A percentile compares a stretch with the other conserved stretches of the same genome.
Evolutionary conservation across 1,140 invertebrate species (phyloP).

Genomic region (Scylla paramamosain): DNA sequence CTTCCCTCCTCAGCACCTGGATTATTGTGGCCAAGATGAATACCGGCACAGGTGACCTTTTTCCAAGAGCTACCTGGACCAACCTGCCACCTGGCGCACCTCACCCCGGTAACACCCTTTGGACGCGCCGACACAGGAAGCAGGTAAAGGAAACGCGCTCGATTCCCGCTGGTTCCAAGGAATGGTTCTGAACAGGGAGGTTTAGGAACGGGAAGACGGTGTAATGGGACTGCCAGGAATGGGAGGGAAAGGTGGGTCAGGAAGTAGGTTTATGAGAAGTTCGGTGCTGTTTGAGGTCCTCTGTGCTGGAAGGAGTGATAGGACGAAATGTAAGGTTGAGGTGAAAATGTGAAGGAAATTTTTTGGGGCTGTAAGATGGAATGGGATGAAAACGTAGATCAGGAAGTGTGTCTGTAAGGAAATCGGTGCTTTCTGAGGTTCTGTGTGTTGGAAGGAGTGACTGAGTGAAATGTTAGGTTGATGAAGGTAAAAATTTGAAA

Average conservation of each 20-base stretch:
- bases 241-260: background rate
- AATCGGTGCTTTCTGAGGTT: too few species aligned
- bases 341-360: too few species aligned
- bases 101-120: background rate
- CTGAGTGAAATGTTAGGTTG: too few species aligned
- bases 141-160: background rate
- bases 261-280: background rate
- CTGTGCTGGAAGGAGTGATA: background rate
- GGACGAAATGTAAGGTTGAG: background rate
- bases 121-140: background rate
- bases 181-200: background rate
- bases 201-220: background rate
- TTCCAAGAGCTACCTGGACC: background rate
- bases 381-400: too few species aligned
- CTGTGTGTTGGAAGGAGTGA: too few species aligned
- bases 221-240: background rate
- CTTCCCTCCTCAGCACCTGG: background rate
- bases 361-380: too few species aligned
- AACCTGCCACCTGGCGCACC: conserved; percentile 15
- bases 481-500: too few species aligned
- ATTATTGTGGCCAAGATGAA: conserved; percentile 49
- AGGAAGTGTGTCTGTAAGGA: too few species aligned
- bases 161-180: background rate
- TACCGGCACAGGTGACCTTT: conserved; percentile 52
- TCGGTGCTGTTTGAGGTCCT: background rate